A percentile compares a stretch with the other conserved stretches of the same genome.
These are phyloP conservation scores for Gastrophysa polygoni DNA, from an alignment of 2,888 invertebrate genomes.

Conservation along the genomic window DNA sequence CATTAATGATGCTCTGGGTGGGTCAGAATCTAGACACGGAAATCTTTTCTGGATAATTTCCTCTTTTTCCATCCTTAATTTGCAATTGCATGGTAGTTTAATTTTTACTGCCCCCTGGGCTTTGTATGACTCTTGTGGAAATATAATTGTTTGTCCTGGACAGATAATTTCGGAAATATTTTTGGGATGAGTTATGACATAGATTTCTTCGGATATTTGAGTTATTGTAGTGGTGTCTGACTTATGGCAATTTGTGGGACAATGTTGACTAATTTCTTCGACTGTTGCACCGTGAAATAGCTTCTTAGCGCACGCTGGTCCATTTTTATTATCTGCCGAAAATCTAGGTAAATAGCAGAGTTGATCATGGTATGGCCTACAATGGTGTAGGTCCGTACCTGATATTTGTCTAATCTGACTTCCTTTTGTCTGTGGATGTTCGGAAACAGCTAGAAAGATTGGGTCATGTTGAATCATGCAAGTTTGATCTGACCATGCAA, in stretches of 20 bases:
- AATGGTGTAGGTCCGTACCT: constrained; percentile 18
- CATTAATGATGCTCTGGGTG: not conserved
- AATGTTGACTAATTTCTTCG: constrained; percentile 26
- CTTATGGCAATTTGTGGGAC: constrained; percentile 28
- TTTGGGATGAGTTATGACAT: constrained; percentile 28
- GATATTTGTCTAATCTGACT: constrained; percentile 9
- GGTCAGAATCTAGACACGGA: constrained; percentile 17
- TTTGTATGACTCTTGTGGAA: constrained; percentile 2
- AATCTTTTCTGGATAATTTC: constrained; percentile 24
- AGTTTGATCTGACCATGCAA: no score
- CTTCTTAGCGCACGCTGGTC: constrained; percentile 30
- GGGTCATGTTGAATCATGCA: no score
- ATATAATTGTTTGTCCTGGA: not conserved
- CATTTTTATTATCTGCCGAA: constrained; percentile 23
- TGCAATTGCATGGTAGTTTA: constrained; percentile 25
- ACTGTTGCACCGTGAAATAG: constrained; percentile 29
- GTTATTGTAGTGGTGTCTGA: constrained; percentile 22
- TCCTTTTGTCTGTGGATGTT: not conserved
- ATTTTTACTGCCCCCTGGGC: constrained; percentile 22
- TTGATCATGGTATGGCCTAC: constrained; percentile 29
- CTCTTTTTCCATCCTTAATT: constrained; percentile 1
- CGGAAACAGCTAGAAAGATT: not conserved
- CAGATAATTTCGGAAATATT: not conserved
- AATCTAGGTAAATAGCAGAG: constrained; percentile 32
- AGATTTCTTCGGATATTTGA: constrained; percentile 26